These are phyloP conservation scores for Eidolon dupreanum DNA, from an alignment of 2,797 vertebrate species.

Conservation along the genomic window DNA sequence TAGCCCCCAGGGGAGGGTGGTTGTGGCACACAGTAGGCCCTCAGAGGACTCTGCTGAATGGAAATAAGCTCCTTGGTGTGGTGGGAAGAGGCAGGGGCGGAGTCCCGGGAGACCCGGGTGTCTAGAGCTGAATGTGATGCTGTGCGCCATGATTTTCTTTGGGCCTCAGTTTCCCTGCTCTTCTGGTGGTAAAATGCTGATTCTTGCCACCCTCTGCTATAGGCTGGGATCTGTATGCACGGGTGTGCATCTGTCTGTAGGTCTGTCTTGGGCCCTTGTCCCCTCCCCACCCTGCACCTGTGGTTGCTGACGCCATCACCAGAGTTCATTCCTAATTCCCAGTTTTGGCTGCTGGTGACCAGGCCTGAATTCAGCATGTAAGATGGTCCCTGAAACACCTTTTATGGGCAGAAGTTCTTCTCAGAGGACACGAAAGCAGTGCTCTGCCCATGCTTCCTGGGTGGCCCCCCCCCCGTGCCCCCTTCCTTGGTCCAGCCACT, in stretches of 20 bases:
- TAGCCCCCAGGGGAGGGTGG: rapidly evolving
- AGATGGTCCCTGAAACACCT: background rate
- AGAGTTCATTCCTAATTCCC: background rate
- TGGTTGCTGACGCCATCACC: background rate
- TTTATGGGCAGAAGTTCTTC: background rate
- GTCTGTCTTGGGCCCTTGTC: rapidly evolving
- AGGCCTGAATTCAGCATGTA: background rate
- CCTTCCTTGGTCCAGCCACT: background rate
- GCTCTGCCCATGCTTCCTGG: background rate
- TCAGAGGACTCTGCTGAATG: rapidly evolving
- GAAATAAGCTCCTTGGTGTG: background rate
- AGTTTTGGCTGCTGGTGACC: background rate
- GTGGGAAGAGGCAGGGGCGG: background rate
- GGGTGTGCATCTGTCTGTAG: rapidly evolving
- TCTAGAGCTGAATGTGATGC: background rate
- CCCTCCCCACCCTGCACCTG: background rate
- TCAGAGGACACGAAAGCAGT: background rate
- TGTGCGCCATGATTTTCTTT: rapidly evolving
- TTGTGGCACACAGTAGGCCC: rapidly evolving
- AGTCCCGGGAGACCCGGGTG: background rate
- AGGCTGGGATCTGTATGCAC: background rate
- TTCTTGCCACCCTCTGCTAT: background rate
- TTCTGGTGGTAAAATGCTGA: background rate
- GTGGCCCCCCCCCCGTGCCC: background rate
- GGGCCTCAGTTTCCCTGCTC: background rate